Percentiles rank a stretch among this genome's conserved stretches.
These are phyloP conservation scores for Odocoileus virginianus DNA, from an alignment of 2,113 vertebrate species.

Conservation along the genomic window DNA sequence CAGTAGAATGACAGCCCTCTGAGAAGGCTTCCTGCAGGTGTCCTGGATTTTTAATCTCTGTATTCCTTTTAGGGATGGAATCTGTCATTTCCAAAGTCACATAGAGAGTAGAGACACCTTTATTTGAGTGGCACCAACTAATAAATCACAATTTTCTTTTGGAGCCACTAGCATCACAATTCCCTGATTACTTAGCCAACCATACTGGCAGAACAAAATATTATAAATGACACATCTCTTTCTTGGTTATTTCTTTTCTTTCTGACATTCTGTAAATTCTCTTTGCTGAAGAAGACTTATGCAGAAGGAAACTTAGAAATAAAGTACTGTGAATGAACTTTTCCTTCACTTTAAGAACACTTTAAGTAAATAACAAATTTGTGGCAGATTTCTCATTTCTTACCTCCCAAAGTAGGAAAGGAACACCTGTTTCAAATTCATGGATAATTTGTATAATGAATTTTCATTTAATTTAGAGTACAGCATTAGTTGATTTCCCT, in stretches of 20 bases:
- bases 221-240: background rate
- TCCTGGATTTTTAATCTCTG: background rate
- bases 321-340: background rate
- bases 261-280: background rate
- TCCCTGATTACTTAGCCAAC: background rate
- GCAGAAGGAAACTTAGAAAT: background rate
- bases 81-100: background rate
- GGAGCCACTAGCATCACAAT: background rate
- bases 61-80: background rate
- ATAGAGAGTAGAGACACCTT: background rate
- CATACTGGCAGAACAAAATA: background rate
- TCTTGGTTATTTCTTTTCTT: conserved; percentile 21
- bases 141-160: background rate
- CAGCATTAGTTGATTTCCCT: conserved; percentile 67
- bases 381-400: conserved; percentile 44
- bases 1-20: background rate
- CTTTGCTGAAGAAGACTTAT: conserved; percentile 8
- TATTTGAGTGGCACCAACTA: accelerated
- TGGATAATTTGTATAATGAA: conserved; percentile 66
- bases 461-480: conserved; percentile 73
- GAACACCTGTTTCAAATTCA: conserved; percentile 64
- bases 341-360: background rate
- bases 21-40: background rate
- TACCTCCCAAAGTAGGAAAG: conserved; percentile 28
- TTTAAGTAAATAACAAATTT: conserved; percentile 39